These are phyloP conservation scores for Pseudomyrmex pallidus DNA, from an alignment of 1,140 invertebrate genomes.

Conservation along the genomic window DNA sequence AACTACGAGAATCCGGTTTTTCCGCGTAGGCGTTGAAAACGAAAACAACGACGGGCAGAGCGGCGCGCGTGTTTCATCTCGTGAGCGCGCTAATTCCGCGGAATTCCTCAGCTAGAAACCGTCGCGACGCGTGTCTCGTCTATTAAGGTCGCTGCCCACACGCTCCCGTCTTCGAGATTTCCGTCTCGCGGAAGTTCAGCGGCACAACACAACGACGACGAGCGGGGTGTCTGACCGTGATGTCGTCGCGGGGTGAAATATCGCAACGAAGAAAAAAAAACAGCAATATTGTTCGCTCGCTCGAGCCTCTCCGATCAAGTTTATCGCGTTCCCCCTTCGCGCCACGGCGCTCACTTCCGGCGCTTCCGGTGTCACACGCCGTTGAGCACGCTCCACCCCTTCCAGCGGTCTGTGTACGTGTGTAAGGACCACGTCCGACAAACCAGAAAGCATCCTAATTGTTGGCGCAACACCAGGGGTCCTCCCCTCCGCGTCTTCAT, in stretches of 20 bases:
- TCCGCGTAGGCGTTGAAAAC: not conserved
- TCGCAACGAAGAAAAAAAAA: not conserved
- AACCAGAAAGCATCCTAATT: slow-evolving; percentile 74
- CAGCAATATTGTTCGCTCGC: slow-evolving; percentile 36
- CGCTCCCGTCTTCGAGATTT: slow-evolving; percentile 34
- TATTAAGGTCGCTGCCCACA: slow-evolving; percentile 59
- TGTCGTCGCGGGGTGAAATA: slow-evolving; percentile 22
- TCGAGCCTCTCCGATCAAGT: slow-evolving; percentile 55
- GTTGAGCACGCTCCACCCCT: slow-evolving; percentile 82
- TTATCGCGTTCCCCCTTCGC: slow-evolving; percentile 53
- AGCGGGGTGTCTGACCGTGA: not conserved
- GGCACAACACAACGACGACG: not conserved
- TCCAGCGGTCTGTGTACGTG: slow-evolving; percentile 43
- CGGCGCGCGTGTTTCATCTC: slow-evolving; percentile 31
- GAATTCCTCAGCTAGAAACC: slow-evolving; percentile 43
- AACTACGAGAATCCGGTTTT: not conserved
- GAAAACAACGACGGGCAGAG: not conserved
- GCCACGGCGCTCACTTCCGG: slow-evolving; percentile 76
- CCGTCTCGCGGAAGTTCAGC: slow-evolving; percentile 22
- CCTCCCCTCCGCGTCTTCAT: slow-evolving; percentile 21
- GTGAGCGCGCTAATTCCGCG: slow-evolving; percentile 42
- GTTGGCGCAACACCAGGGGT: slow-evolving; percentile 73
- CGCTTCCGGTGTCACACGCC: slow-evolving; percentile 85
- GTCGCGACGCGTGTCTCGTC: slow-evolving; percentile 53
- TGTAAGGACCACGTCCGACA: slow-evolving; percentile 69